Evolutionary conservation across 2,113 vertebrate genomes (phyloP).

Genomic region (Trogon surrucura): DNA sequence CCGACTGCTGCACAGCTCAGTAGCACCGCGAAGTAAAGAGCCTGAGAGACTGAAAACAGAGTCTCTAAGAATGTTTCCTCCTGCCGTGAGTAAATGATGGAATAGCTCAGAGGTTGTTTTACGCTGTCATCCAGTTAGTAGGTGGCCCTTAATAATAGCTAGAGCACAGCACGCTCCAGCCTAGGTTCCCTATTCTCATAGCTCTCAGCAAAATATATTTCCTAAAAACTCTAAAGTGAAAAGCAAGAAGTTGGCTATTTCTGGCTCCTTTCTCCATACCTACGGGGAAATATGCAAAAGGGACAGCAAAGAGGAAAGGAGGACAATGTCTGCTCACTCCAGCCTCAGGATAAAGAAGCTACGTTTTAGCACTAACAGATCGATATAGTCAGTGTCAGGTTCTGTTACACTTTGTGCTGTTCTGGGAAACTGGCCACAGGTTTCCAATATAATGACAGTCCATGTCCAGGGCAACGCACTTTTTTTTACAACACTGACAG

Average conservation of each 20-base stretch:
- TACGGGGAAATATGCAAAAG: background rate
- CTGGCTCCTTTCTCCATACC: background rate
- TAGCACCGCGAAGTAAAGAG: background rate
- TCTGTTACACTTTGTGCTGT: background rate
- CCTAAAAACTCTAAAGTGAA: background rate
- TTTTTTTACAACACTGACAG: background rate
- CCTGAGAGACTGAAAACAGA: background rate
- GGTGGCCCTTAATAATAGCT: background rate
- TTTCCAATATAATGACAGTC: background rate
- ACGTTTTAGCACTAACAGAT: background rate
- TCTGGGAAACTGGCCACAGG: background rate
- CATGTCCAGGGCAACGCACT: background rate
- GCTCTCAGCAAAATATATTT: background rate
- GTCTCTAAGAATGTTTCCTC: background rate
- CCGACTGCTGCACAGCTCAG: background rate
- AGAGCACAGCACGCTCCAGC: background rate
- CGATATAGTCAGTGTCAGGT: background rate
- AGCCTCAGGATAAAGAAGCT: background rate
- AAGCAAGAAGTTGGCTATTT: background rate
- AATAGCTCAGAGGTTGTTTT: background rate
- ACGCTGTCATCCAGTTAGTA: background rate
- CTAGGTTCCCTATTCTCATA: background rate
- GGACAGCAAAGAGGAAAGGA: background rate
- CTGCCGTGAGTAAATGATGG: background rate
- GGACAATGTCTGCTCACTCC: background rate